Evolutionary conservation across 2,113 vertebrate species (phyloP).

Genomic region (Strix aluco): DNA sequence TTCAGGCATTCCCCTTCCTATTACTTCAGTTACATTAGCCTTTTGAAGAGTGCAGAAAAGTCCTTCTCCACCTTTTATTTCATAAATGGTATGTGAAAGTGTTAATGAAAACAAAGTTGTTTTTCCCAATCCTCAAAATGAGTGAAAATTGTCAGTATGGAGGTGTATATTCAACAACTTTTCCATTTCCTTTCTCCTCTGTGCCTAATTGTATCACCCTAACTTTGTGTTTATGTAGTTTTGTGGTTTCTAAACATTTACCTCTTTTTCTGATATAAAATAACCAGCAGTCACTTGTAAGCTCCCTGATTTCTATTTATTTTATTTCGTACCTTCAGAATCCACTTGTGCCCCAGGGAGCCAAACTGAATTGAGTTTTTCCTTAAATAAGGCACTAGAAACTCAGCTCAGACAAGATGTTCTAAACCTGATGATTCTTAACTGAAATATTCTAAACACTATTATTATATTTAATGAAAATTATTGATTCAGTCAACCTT

Average conservation of each 20-base stretch:
- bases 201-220: background rate
- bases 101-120: background rate
- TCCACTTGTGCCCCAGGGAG: background rate
- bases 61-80: background rate
- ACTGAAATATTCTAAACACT: background rate
- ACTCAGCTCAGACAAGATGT: background rate
- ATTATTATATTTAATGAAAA: background rate
- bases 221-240: background rate
- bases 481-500: background rate
- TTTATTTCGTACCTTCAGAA: background rate
- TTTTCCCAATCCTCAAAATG: background rate
- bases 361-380: background rate
- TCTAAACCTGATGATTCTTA: background rate
- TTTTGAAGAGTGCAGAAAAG: background rate
- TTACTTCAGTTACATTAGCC: background rate
- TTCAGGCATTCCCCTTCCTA: background rate
- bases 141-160: background rate
- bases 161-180: background rate
- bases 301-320: background rate
- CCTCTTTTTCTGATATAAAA: background rate
- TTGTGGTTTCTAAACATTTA: background rate
- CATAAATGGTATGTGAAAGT: background rate
- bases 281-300: background rate
- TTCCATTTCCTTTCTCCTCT: background rate
- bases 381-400: background rate